These are phyloP conservation scores for Pogonophryne albipinna DNA, from an alignment of 2,797 vertebrate species.

Conservation along the genomic window DNA sequence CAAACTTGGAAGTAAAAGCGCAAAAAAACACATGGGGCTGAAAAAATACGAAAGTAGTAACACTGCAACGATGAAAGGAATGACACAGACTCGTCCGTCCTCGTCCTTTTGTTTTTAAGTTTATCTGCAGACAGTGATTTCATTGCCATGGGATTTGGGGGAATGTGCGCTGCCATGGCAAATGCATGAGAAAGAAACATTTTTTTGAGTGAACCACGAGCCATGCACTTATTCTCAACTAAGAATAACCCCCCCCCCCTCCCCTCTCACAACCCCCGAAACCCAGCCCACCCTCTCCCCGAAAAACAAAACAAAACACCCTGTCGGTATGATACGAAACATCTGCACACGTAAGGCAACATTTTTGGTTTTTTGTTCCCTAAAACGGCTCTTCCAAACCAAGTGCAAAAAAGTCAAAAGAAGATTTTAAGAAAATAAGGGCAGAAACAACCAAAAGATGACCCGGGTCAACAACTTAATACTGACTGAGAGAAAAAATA, in stretches of 20 bases:
- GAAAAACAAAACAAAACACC: conserved; percentile 54
- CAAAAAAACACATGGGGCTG: conserved; percentile 9
- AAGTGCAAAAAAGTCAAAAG: conserved; percentile 79
- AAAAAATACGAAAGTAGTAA: conserved; percentile 25
- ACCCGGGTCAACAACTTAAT: conserved; percentile 72
- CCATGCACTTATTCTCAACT: conserved; percentile 72
- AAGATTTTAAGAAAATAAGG: conserved; percentile 28
- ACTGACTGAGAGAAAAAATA: conserved; percentile 80
- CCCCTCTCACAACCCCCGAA: not conserved
- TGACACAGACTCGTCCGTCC: conserved; percentile 51
- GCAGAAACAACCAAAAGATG: conserved; percentile 48
- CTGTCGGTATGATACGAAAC: conserved; percentile 78
- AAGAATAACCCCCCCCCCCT: conserved; percentile 53
- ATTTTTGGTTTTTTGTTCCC: conserved; percentile 88
- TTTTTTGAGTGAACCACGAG: conserved; percentile 68
- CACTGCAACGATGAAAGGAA: conserved; percentile 62
- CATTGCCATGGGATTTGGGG: conserved; percentile 61
- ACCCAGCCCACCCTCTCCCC: conserved; percentile 29
- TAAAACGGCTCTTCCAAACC: conserved; percentile 84
- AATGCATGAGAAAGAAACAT: conserved; percentile 56
- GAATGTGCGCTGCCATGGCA: conserved; percentile 71
- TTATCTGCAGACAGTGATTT: conserved; percentile 43
- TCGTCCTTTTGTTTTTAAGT: conserved; percentile 13
- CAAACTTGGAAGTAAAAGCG: conserved; percentile 27
- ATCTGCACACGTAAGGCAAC: conserved; percentile 88